Conservation (phyloP, 2,113 vertebrate species). For the Hemibagrus wyckioides region DNA sequence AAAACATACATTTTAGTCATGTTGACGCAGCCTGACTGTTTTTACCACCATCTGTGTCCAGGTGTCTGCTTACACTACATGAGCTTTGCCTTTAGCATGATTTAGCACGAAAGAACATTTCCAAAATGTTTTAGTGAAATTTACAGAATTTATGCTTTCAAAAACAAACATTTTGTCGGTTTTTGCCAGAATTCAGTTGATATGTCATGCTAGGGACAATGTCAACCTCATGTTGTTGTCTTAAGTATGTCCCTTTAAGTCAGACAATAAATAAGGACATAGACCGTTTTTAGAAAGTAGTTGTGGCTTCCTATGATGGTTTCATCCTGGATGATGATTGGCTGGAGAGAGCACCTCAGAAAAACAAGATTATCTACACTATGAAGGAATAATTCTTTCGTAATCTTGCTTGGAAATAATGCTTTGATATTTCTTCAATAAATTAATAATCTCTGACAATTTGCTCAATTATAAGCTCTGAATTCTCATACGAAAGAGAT, state of each 20-base stretch:
- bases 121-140: not conserved
- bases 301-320: not conserved
- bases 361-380: not conserved
- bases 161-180: not conserved
- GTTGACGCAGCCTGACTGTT: too few relatives aligned
- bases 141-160: not conserved
- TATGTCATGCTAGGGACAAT: too few relatives aligned
- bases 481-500: not conserved
- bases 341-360: not conserved
- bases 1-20: not conserved
- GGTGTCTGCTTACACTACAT: not conserved
- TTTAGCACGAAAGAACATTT: not conserved
- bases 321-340: not conserved
- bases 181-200: too few relatives aligned
- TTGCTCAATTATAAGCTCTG: not conserved
- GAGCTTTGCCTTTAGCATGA: not conserved
- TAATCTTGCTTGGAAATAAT: too few relatives aligned
- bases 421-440: too few relatives aligned
- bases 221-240: not conserved
- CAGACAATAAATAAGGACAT: not conserved
- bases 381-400: not conserved
- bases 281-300: not conserved
- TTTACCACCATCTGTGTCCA: not conserved
- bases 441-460: not conserved
- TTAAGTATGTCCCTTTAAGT: not conserved